These are phyloP conservation scores for Sebastes kiyomatsui DNA, from an alignment of 2,797 vertebrate species.

Conservation along the genomic window DNA sequence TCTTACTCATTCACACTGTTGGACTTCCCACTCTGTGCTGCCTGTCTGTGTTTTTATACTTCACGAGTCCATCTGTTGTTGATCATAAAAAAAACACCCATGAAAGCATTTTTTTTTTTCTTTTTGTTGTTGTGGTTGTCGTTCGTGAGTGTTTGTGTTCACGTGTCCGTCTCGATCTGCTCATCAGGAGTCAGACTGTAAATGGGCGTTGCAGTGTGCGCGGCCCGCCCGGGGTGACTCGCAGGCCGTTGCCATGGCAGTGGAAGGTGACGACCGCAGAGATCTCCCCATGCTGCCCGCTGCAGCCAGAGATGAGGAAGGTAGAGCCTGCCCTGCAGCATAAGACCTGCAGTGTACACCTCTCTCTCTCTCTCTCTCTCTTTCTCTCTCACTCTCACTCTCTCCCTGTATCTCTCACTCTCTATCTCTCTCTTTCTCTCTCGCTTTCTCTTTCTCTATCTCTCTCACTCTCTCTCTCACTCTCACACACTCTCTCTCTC, in stretches of 20 bases:
- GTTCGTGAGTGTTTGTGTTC: background rate
- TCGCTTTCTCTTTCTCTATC: too few relatives aligned
- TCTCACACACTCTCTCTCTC: too few relatives aligned
- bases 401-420: too few relatives aligned
- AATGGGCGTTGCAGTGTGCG: constrained; percentile 31
- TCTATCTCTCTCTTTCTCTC: too few relatives aligned
- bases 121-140: background rate
- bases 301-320: constrained; percentile 15
- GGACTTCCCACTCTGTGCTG: background rate
- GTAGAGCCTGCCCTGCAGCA: constrained; percentile 15
- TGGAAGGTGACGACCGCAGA: constrained; percentile 50
- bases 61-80: constrained; percentile 11
- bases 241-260: constrained; percentile 69
- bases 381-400: too few relatives aligned
- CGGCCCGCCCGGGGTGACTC: constrained; percentile 54
- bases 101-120: background rate
- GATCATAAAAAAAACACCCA: background rate
- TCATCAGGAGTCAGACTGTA: constrained; percentile 35
- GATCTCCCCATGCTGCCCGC: constrained; percentile 13
- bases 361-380: too few relatives aligned
- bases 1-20: background rate
- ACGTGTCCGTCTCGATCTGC: background rate
- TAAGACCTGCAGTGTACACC: background rate
- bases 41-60: background rate
- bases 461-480: too few relatives aligned